Conservation (phyloP, 2,888 invertebrate species). For the Listrodromus nycthemerus region DNA sequence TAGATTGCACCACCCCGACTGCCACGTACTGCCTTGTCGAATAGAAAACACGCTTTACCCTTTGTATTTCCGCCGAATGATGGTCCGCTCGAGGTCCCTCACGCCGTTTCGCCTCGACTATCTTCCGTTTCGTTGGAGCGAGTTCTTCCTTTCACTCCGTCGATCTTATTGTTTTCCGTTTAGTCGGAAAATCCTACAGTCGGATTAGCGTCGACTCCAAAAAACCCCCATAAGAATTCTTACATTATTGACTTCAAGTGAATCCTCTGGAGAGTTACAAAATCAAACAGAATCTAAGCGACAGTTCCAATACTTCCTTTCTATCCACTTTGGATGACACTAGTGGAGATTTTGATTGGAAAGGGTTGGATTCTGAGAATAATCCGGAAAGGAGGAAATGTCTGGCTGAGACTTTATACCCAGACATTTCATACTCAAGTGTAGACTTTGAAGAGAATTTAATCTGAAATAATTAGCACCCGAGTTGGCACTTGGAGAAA, state of each 20-base stretch:
- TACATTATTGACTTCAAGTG: background rate
- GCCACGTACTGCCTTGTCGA: constrained; percentile 61
- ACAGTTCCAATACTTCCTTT: background rate
- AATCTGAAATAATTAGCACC: too few relatives aligned
- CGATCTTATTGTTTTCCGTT: constrained; percentile 40
- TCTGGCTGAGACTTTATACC: too few relatives aligned
- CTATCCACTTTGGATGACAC: background rate
- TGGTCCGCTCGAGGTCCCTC: constrained; percentile 29
- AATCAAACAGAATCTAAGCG: background rate
- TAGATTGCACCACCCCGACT: constrained; percentile 72
- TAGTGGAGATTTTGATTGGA: too few relatives aligned
- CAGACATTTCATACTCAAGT: too few relatives aligned
- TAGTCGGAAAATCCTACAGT: background rate
- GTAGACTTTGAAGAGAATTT: too few relatives aligned
- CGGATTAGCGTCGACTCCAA: background rate
- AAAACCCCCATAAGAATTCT: background rate
- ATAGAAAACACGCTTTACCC: constrained; percentile 75
- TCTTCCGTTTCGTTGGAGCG: constrained; percentile 39
- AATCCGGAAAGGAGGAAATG: too few relatives aligned
- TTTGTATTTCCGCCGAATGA: constrained; percentile 60
- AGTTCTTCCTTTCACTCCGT: constrained; percentile 52
- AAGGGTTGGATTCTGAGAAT: too few relatives aligned
- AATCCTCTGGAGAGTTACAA: background rate
- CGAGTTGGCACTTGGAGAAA: too few relatives aligned
- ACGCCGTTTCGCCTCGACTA: constrained; percentile 61